These are phyloP conservation scores for Enteromius fasciolatus DNA, from an alignment of 2,797 vertebrate genomes.

Conservation along the genomic window DNA sequence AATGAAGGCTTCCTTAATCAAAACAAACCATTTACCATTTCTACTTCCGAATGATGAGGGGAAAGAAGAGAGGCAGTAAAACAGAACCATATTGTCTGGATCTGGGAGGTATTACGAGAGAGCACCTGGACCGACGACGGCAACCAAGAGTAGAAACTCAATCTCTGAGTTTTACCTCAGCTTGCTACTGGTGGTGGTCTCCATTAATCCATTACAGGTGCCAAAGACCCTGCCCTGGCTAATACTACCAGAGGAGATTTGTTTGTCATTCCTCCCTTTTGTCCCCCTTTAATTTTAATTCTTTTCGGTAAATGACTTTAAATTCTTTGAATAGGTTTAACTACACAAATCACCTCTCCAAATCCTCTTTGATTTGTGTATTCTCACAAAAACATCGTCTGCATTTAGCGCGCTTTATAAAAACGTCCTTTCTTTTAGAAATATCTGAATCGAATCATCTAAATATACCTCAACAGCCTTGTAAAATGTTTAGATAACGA, in stretches of 20 bases:
- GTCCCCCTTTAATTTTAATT: background rate
- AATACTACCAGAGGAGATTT: conserved; percentile 45
- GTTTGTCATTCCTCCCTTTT: conserved; percentile 27
- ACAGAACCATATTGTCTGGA: conserved; percentile 77
- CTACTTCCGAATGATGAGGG: background rate
- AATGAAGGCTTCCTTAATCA: background rate
- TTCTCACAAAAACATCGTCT: background rate
- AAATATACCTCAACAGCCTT: conserved; percentile 17
- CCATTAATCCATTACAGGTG: conserved; percentile 97
- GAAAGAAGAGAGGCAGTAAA: conserved; percentile 59
- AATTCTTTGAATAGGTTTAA: background rate
- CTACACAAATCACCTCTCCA: background rate
- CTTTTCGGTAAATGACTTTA: conserved; percentile 1
- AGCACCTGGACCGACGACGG: conserved; percentile 90
- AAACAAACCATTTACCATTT: background rate
- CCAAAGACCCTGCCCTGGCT: conserved; percentile 76
- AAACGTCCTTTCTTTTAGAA: background rate
- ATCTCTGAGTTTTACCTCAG: conserved; percentile 88
- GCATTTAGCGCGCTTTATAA: background rate
- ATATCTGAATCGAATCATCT: background rate
- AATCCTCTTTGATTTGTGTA: conserved; percentile 26
- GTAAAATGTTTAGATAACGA: conserved; percentile 54
- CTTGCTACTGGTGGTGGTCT: conserved; percentile 90
- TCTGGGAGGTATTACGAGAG: conserved; percentile 82
- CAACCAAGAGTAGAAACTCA: conserved; percentile 86